Percentiles rank a stretch among this genome's conserved stretches.
Conservation (phyloP, 2,113 vertebrate genomes). For the Hymenochirus boettgeri region DNA sequence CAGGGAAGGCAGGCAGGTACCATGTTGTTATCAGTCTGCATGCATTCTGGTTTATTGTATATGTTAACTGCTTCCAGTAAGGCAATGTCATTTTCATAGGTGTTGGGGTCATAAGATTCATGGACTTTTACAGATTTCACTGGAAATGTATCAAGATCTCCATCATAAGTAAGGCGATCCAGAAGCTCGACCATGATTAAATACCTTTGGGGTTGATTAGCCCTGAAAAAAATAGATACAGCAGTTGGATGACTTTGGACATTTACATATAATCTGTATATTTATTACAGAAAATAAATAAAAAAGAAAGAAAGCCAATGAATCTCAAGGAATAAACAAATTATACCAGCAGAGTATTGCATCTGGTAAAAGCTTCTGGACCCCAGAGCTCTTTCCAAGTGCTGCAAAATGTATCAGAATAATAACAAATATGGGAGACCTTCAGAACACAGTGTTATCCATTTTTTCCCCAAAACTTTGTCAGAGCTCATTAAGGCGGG, state of each 20-base stretch:
- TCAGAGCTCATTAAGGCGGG: too few species aligned
- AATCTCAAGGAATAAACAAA: background rate
- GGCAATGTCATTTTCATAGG: constrained; percentile 88
- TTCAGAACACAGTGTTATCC: too few species aligned
- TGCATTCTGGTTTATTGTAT: constrained; percentile 45
- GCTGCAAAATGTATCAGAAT: too few species aligned
- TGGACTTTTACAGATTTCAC: constrained; percentile 71
- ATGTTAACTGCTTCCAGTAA: constrained; percentile 67
- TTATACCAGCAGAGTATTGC: background rate
- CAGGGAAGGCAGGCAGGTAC: constrained; percentile 82
- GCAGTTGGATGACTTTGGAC: too few species aligned
- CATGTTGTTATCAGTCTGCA: constrained; percentile 46
- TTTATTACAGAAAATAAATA: too few species aligned
- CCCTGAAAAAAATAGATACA: constrained; percentile 53
- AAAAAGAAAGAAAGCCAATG: background rate
- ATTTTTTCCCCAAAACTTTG: too few species aligned
- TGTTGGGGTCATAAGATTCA: constrained; percentile 61
- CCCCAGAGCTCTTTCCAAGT: too few species aligned
- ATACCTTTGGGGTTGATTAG: constrained; percentile 55
- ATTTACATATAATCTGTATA: too few species aligned
- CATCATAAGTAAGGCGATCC: constrained; percentile 29
- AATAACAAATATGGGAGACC: too few species aligned
- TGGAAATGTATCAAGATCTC: constrained; percentile 45
- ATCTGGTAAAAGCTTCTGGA: too few species aligned
- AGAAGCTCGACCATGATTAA: constrained; percentile 73